phyloP scores from a whole-genome alignment of 2,888 invertebrate genomes.

The Erynnis tages region DNA sequence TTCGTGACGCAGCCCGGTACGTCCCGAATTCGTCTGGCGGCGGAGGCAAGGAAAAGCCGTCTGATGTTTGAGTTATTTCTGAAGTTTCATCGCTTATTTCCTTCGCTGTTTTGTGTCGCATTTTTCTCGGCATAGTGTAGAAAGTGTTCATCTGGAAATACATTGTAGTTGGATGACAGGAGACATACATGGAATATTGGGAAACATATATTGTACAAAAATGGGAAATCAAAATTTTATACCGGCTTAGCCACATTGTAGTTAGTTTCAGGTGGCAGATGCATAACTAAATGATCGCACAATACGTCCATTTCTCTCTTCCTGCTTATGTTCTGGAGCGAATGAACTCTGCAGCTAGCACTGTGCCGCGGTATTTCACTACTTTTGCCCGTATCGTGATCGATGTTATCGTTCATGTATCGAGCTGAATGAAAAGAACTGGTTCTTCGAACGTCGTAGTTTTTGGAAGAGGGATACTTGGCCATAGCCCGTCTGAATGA shows the following conservation, averaged over 20 bases:
- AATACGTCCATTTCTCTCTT: slow-evolving; percentile 65
- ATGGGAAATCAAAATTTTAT: too few relatives aligned
- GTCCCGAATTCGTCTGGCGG: slow-evolving; percentile 73
- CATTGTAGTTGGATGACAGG: not conserved
- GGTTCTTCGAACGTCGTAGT: slow-evolving; percentile 63
- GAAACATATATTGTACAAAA: too few relatives aligned
- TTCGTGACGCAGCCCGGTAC: slow-evolving; percentile 63
- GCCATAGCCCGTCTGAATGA: slow-evolving; percentile 66
- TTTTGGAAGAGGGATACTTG: slow-evolving; percentile 51
- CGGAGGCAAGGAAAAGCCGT: slow-evolving; percentile 71
- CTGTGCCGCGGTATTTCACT: slow-evolving; percentile 51
- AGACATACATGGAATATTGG: too few relatives aligned
- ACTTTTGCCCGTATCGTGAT: slow-evolving; percentile 46
- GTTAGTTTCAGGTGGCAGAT: slow-evolving; percentile 64
- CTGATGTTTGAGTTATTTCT: slow-evolving; percentile 69
- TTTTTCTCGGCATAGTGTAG: slow-evolving; percentile 74
- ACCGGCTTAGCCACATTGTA: slow-evolving; percentile 67
- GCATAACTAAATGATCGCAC: slow-evolving; percentile 68
- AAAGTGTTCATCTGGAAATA: slow-evolving; percentile 70
- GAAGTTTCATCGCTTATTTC: slow-evolving; percentile 69
- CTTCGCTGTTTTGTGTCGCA: slow-evolving; percentile 59
- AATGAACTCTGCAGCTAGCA: slow-evolving; percentile 63
- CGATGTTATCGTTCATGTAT: slow-evolving; percentile 53
- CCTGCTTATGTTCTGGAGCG: slow-evolving; percentile 66
- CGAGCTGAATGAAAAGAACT: slow-evolving; percentile 71